phyloP scores from a whole-genome alignment of 2,113 vertebrate genomes.

The Pelvicachromis taeniatus region DNA sequence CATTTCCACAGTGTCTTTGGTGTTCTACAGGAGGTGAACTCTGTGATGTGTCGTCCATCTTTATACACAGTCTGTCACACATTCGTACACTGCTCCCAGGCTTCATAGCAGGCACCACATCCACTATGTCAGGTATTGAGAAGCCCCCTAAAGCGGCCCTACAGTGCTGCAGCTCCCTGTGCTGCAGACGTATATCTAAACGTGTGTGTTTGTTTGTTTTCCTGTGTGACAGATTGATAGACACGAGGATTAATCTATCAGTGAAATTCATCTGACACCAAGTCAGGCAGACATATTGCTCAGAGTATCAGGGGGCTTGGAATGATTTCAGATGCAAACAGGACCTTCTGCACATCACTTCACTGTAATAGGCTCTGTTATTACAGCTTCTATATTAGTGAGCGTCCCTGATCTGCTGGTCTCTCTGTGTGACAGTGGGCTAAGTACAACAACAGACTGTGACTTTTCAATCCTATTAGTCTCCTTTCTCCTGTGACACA shows the following conservation, averaged over 20 bases:
- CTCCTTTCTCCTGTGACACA: not conserved
- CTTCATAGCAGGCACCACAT: not conserved
- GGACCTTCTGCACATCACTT: not conserved
- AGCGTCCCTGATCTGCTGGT: not conserved
- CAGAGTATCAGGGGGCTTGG: not conserved
- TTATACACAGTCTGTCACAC: not conserved
- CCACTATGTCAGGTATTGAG: not conserved
- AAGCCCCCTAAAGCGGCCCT: not conserved
- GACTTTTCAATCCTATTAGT: slow-evolving; percentile 29
- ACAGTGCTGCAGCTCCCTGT: not conserved
- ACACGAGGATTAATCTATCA: not conserved
- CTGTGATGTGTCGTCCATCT: not conserved
- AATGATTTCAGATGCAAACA: not conserved
- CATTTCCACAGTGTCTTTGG: not conserved
- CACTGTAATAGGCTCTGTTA: not conserved
- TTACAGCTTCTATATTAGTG: not conserved
- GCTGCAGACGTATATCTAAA: not conserved
- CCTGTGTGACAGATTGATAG: not conserved
- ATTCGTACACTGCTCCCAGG: not conserved
- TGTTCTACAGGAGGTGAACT: not conserved
- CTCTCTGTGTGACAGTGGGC: not conserved
- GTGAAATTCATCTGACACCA: not conserved
- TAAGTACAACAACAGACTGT: not conserved
- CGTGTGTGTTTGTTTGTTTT: not conserved
- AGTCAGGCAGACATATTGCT: not conserved